These are phyloP conservation scores for Meteorus colon DNA, from an alignment of 2,888 invertebrate species.

Conservation along the genomic window DNA sequence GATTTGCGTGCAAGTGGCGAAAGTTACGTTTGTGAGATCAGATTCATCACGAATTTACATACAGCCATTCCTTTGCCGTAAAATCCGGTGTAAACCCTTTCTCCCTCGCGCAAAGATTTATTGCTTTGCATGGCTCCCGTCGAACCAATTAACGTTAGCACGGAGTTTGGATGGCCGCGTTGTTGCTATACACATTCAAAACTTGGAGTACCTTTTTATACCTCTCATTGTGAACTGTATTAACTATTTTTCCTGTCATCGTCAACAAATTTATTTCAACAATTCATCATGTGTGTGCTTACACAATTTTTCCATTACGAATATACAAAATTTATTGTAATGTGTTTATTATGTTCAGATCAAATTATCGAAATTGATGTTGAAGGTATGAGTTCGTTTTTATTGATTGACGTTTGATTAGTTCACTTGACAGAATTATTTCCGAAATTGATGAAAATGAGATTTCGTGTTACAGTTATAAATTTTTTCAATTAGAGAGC, in stretches of 20 bases:
- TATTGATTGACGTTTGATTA: too few relatives aligned
- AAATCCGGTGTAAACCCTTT: slow-evolving; percentile 31
- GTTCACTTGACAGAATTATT: too few relatives aligned
- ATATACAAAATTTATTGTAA: too few relatives aligned
- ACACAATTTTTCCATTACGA: too few relatives aligned
- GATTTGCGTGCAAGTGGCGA: slow-evolving; percentile 49
- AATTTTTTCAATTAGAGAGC: too few relatives aligned
- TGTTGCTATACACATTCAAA: neutral
- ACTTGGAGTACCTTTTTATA: neutral
- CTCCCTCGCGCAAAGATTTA: slow-evolving; percentile 47
- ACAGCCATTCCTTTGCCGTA: slow-evolving; percentile 50
- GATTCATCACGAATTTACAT: slow-evolving; percentile 54
- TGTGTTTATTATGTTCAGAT: too few relatives aligned
- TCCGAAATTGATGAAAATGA: too few relatives aligned
- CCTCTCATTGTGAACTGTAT: neutral
- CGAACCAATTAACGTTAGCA: slow-evolving; percentile 55
- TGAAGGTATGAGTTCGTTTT: too few relatives aligned
- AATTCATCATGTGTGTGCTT: neutral
- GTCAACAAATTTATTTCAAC: neutral
- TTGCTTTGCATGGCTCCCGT: slow-evolving; percentile 55
- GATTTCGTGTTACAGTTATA: too few relatives aligned
- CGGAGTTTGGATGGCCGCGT: slow-evolving; percentile 26
- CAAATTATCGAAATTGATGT: too few relatives aligned
- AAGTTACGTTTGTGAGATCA: slow-evolving; percentile 53
- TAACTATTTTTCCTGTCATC: slow-evolving; percentile 13